Base-by-base conservation (phyloP, 30 jellyfish, hydroid and myxozoan species). In the Hydractinia echinata region DNA sequence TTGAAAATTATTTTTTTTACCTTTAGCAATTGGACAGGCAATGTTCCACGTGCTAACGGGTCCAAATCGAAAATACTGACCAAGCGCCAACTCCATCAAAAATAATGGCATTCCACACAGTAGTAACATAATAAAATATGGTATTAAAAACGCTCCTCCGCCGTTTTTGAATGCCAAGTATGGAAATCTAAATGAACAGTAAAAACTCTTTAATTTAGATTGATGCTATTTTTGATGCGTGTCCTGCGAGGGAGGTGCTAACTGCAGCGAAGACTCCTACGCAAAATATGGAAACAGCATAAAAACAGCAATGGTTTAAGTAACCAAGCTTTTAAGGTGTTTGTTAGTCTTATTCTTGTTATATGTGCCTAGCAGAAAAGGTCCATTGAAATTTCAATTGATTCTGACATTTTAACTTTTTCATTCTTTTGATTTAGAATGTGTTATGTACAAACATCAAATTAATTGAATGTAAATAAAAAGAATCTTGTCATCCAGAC, bases 91-190 rank as follows among this genome's bases (percentile, higher is more conserved):
- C 64, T 91, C 98, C 98, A 91, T 84, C 16, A 92, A 87, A 76
- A 91, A 91, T 64, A 91, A 72, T 49, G 98, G 98, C 98, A 91
- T 91, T 5, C 98, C 98, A 66, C 98, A 91, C 50, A 91, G 54
- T 5, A 91, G 50, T 49, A 91, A 79, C 98, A 91, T 91, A 73
- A 85, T 83, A 64, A 91, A 83, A 67, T 91, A 91, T 20, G 98
- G 98, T n/a, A 91, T 83, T 13, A 91, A 82, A 77, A 91, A 91
- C 10, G 98, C 98, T 13, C 98, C 98, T 7, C 98, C 98, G n/a
- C 98, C 98, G 83, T 91, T 91, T 67, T 83, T 89, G 79, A 91
- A 91, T 4, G 76, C 96, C 81, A 91, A 69, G 79, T 91, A 91
- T 50, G 98, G 98, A 66, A 91, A 91, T 60, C 85, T 77, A 60